phyloP scores from a whole-genome alignment of 2,797 vertebrate genomes.

The Urophycis tenuis region DNA sequence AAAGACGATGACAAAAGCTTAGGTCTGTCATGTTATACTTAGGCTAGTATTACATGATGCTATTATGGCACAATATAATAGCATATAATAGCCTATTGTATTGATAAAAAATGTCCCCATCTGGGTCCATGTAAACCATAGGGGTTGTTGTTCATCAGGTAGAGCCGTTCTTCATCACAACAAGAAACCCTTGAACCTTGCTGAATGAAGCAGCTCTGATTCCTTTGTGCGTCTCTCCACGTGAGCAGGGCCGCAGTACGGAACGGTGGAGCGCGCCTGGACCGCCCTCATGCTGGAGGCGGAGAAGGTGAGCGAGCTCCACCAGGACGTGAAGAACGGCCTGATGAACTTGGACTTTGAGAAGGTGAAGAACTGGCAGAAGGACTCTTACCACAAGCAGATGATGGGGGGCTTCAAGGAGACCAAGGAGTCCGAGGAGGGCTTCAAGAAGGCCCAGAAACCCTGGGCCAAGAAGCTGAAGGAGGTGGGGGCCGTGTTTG shows the following conservation, averaged over 20 bases:
- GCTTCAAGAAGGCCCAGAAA: conserved; percentile 95
- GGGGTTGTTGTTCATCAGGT: not conserved
- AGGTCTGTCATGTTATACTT: not conserved
- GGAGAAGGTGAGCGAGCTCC: conserved; percentile 92
- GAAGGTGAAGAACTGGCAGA: conserved; percentile 99
- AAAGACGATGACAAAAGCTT: not conserved
- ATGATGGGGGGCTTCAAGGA: conserved; percentile 99
- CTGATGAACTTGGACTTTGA: conserved; percentile 87
- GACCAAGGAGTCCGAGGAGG: conserved; percentile 94
- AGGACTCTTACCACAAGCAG: conserved; percentile 96
- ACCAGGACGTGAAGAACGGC: conserved; percentile 88
- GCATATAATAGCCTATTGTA: not conserved
- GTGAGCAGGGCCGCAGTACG: conserved; percentile 89
- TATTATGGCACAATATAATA: not conserved
- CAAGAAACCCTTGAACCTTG: not conserved
- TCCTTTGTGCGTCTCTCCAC: not conserved
- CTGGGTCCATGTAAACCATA: not conserved
- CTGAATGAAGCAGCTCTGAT: not conserved
- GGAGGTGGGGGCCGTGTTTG: conserved; percentile 72
- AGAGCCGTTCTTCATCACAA: not conserved
- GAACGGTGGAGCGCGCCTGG: conserved; percentile 91
- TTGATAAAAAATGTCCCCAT: not conserved
- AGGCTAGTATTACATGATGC: not conserved
- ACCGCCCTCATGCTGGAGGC: conserved; percentile 84
- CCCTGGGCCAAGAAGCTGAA: conserved; percentile 98